Evolutionary conservation across 2,888 invertebrate genomes (phyloP), one percentile per base, ranked within the genome.

Genomic region (Corythucha ciliata): DNA sequence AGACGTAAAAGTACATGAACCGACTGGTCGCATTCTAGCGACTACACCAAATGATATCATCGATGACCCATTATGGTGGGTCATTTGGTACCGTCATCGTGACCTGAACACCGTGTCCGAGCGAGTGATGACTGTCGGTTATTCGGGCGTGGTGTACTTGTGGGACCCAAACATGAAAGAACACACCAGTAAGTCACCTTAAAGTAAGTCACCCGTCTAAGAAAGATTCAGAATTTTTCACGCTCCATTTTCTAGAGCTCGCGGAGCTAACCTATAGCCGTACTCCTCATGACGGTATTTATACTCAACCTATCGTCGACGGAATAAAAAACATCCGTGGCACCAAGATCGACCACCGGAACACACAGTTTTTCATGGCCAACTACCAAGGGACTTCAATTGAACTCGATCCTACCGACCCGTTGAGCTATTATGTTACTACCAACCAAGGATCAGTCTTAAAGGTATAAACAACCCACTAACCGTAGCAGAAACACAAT

Each of bases 51-150:
- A n/a, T n/a, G n/a, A 39, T 20, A 40, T 48, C 7, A 48, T 48
- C 18, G 44, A 50, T 1, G 40, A 52, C n/a, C 52, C 55, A 0
- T 14, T 48, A 10, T 55, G 55, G 55, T 29, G 27, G 5, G 22
- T 49, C 18, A 12, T 41, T 3, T 55, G 55, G 55, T 45, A 27
- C 25, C 24, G 16, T 10, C 34, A 46, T 36, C 33, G 48, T 16
- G 49, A 55, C 6, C 36, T 48, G 6, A 24, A 29, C 7, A 18
- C 29, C 12, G 34, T 33, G 12, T 18, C 18, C n/a, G 55, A 55
- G 33, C 37, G 48, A 25, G 26, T 55, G 37, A 26, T 55, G 10
- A 55, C 55, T n/a, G 52, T 46, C 7, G 55, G 55, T 6, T 34
- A 52, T 16, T 26, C 40, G 4, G 55, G 55, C 6, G 39, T 36